phyloP scores from a whole-genome alignment of 2,888 invertebrate genomes.

The Thecophora atra region DNA sequence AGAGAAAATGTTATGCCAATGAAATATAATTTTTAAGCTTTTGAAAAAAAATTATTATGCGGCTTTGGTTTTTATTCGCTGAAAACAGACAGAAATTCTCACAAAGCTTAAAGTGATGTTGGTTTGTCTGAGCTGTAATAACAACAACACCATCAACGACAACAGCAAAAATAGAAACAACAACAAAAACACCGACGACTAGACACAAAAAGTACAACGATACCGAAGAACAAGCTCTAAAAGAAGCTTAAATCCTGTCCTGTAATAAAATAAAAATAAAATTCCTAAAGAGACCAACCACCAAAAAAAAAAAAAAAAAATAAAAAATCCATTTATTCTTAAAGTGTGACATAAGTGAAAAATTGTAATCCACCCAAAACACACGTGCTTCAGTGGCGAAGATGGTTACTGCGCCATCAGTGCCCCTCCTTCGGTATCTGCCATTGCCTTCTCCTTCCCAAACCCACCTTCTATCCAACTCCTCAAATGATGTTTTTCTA shows the following conservation, averaged over 20 bases:
- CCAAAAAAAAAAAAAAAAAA: neutral
- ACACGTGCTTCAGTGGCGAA: constrained; percentile 29
- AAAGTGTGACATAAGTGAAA: constrained; percentile 49
- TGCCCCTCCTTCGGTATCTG: neutral
- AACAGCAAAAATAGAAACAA: neutral
- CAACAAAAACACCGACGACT: constrained; percentile 1
- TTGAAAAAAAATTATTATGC: neutral
- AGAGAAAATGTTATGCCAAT: neutral
- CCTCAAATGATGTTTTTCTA: constrained; percentile 15
- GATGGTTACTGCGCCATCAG: neutral
- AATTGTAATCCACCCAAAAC: constrained; percentile 46
- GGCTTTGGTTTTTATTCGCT: neutral
- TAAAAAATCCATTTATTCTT: constrained; percentile 39
- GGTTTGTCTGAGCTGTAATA: neutral
- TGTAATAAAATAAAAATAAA: constrained; percentile 21
- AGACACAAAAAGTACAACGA: neutral
- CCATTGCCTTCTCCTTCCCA: neutral
- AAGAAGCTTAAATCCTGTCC: constrained; percentile 42
- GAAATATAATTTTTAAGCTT: neutral
- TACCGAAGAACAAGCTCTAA: constrained; percentile 2
- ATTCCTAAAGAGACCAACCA: neutral
- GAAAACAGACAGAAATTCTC: neutral
- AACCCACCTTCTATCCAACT: constrained; percentile 11
- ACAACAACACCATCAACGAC: neutral
- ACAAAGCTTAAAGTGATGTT: constrained; percentile 12